Conservation (phyloP, 2,113 vertebrate species). For the Notarius lentiginosus region DNA sequence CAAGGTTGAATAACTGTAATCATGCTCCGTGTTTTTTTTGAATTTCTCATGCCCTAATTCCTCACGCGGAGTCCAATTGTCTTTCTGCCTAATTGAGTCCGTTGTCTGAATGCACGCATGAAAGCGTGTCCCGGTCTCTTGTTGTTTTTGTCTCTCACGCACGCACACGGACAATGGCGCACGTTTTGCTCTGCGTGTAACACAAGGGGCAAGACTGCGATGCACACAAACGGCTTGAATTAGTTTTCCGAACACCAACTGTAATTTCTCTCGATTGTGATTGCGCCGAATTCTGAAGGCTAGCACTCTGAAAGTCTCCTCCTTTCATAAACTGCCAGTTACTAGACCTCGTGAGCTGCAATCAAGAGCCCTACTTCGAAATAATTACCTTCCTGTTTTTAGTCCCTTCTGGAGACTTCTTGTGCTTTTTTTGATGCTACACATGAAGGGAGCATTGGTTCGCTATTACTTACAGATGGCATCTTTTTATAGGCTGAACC, state of each 20-base stretch:
- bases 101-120: constrained; percentile 58
- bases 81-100: constrained; percentile 65
- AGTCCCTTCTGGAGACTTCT: constrained; percentile 36
- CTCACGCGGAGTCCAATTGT: constrained; percentile 50
- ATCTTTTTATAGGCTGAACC: constrained; percentile 23
- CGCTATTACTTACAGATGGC: constrained; percentile 23
- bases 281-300: constrained; percentile 55
- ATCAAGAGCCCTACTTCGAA: constrained; percentile 73
- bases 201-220: not conserved
- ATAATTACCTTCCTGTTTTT: constrained; percentile 72
- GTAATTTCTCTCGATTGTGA: constrained; percentile 60
- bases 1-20: constrained; percentile 39
- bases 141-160: constrained; percentile 54
- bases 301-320: constrained; percentile 65
- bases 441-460: constrained; percentile 20
- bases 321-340: constrained; percentile 73
- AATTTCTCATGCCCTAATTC: constrained; percentile 39
- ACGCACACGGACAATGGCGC: constrained; percentile 16
- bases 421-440: constrained; percentile 25
- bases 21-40: not conserved
- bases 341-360: constrained; percentile 70
- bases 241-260: constrained; percentile 47
- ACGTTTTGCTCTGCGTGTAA: not conserved
- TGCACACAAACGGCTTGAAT: constrained; percentile 45
- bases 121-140: constrained; percentile 34